Evolutionary conservation across 2,888 invertebrate genomes (phyloP).

Genomic region (Perdita meconis): DNA sequence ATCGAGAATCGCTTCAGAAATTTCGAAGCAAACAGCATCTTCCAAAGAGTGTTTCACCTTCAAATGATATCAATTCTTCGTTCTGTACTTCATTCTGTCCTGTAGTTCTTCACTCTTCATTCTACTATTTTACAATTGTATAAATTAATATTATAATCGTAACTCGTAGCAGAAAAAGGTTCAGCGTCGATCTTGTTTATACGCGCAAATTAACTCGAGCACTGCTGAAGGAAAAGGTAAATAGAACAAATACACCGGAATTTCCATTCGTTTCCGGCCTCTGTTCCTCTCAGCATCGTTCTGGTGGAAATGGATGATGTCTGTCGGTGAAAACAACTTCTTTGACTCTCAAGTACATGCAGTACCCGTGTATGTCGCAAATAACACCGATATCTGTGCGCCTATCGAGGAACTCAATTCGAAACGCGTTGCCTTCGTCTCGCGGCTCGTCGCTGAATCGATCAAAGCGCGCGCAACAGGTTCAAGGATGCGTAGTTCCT

Average conservation of each 20-base stretch:
- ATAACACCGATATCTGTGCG: too few relatives aligned
- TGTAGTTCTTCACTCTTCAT: too few relatives aligned
- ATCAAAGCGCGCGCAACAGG: background rate
- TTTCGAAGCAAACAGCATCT: too few relatives aligned
- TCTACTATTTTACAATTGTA: too few relatives aligned
- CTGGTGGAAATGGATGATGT: conserved; percentile 3
- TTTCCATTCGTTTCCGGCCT: conserved; percentile 35
- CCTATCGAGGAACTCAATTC: too few relatives aligned
- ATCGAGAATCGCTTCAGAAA: background rate
- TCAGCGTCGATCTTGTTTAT: too few relatives aligned
- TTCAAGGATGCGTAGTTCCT: too few relatives aligned
- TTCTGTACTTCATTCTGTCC: too few relatives aligned
- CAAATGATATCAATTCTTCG: too few relatives aligned
- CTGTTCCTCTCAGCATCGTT: conserved; percentile 33
- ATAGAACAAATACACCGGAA: conserved; percentile 24
- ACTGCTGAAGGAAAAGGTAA: background rate
- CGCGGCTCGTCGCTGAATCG: background rate
- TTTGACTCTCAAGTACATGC: background rate
- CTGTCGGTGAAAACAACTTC: background rate
- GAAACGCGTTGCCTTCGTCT: background rate
- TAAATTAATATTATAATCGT: too few relatives aligned
- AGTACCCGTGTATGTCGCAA: background rate
- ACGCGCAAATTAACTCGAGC: background rate
- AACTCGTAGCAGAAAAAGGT: too few relatives aligned
- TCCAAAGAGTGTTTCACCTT: too few relatives aligned